Evolutionary conservation across 2,113 vertebrate genomes (phyloP), one percentile per base, ranked within the genome.

Genomic region (Chlorocebus sabaeus): DNA sequence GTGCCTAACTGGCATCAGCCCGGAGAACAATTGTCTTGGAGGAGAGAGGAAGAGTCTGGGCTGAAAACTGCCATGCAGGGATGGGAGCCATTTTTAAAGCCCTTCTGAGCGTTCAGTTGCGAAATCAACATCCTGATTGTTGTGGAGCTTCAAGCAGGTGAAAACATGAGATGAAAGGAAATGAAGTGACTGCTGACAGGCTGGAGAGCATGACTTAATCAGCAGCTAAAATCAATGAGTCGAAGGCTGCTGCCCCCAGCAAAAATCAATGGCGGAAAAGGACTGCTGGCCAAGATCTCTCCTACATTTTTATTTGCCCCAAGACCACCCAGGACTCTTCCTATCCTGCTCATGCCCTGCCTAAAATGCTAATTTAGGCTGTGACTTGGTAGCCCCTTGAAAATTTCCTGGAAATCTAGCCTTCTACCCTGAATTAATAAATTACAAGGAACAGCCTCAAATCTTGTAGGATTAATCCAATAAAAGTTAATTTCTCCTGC

Each of bases 241-340:
- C 20, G 8, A 92, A 94, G 90, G 73, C 91, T 45, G 86, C 96
- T 78, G 96, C 96, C 93, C 97, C 93, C 96, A 97, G 97, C 96
- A 97, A 96, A 97, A 98, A 97, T 97, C 97, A 88, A 95, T 97
- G 92, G 55, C 25, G 38, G 38, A 40, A 75, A 95, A 82, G 82
- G 80, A 84, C 50, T 14, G 61, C 48, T 79, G 95, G 70, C 64
- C 92, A 78, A 45, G 57, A 90, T 83, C 59, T 86, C 45, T 75
- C 70, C 23, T 68, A 70, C 48, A 45, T 81, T 57, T 89, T 59
- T 59, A 27, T 91, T 83, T 88, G 38, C 92, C 80, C 83, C 55
- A 57, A 89, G 96, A 97, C 93, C 93, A 96, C 79, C 70, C 95
- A 50, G 87, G 80, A 79, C 55, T 90, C 93, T 90, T 87, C 38